Evolutionary conservation across 2,888 invertebrate genomes (phyloP), one percentile per base, ranked within the genome.

Genomic region (Scaptomyza reducta): DNA sequence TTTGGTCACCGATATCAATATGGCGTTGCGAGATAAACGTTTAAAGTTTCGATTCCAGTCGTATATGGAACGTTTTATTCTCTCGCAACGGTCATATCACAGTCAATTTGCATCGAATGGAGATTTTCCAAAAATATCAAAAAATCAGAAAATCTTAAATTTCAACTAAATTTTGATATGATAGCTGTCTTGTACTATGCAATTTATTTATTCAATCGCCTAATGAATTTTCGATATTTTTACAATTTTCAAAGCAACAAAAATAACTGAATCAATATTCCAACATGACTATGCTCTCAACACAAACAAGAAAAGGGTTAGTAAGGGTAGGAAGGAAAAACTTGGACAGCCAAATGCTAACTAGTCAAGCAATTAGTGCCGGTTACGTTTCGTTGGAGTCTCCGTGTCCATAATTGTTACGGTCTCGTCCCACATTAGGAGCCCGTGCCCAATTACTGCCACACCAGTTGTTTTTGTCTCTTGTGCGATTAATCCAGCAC

Each of bases 181-280:
- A 25, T 25, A 25, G 25, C 25, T 25, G 25, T 25, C 11, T 42
- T 13, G 6, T 13, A 42, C 1, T 22, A 4, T 22, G 18, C 6
- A 1, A 1, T 13, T 18, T 7, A 42, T 13, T 18, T 18, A 18
- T 14, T 14, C 14, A 16, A 25, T 4, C 38, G 25, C 13, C n/a
- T 45, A 49, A 66, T 67, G 27, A 27, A 29, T 29, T 1, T 29
- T 29, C 6, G 27, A 6, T 3, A 1, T 44, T 53, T 58, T 49
- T 51, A 40, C 38, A 33, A 13, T 13, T 33, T 33, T 11, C 42
- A 16, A 16, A 31, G 16, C 11, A 11, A 51, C 46, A 47, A 55
- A 74, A 75, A 75, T 80, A 84, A 60, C 49, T 59, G 6, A 81
- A 82, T 87, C 87, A 71, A 87, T 82, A 76, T 71, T 74, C 81